Evolutionary conservation across 1,140 invertebrate species (phyloP).

Genomic region (Capitella teleta): DNA sequence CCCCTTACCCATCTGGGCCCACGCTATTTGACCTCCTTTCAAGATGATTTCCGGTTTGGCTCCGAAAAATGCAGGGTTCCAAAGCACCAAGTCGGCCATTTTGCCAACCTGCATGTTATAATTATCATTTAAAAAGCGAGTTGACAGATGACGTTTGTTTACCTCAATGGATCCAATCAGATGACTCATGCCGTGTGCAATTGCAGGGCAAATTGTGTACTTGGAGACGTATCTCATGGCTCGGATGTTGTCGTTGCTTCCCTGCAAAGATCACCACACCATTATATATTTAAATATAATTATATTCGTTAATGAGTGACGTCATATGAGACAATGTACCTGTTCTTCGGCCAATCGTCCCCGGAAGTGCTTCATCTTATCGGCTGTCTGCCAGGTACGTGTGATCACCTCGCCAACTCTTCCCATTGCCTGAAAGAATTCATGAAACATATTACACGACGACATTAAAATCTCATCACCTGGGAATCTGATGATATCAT

Average conservation of each 20-base stretch:
- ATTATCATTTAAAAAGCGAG: not conserved
- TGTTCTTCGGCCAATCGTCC: constrained; percentile 27
- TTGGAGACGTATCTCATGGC: constrained; percentile 38
- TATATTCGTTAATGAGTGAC: not conserved
- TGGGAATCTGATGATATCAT: constrained; percentile 40
- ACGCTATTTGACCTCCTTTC: constrained; percentile 41
- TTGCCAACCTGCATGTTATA: constrained; percentile 21
- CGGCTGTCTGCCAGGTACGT: constrained; percentile 39
- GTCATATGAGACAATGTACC: constrained; percentile 11
- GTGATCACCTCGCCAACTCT: constrained; percentile 34
- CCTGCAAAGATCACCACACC: constrained; percentile 12
- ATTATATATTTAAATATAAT: not conserved
- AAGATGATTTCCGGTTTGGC: constrained; percentile 40
- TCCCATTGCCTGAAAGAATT: constrained; percentile 34
- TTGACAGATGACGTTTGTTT: not conserved
- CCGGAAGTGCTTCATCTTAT: constrained; percentile 37
- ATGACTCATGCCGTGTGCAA: constrained; percentile 32
- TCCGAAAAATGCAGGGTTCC: constrained; percentile 42
- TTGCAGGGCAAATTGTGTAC: constrained; percentile 42
- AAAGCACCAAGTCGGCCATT: constrained; percentile 39
- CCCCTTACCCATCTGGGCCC: constrained; percentile 36
- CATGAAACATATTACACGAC: not conserved
- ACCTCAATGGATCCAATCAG: constrained; percentile 37
- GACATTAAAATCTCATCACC: constrained; percentile 14
- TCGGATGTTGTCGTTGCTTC: constrained; percentile 37